Percentiles rank a stretch among this genome's conserved stretches.
Conservation (phyloP, 1,140 invertebrate genomes). For the Brachionus manjavacas region DNA sequence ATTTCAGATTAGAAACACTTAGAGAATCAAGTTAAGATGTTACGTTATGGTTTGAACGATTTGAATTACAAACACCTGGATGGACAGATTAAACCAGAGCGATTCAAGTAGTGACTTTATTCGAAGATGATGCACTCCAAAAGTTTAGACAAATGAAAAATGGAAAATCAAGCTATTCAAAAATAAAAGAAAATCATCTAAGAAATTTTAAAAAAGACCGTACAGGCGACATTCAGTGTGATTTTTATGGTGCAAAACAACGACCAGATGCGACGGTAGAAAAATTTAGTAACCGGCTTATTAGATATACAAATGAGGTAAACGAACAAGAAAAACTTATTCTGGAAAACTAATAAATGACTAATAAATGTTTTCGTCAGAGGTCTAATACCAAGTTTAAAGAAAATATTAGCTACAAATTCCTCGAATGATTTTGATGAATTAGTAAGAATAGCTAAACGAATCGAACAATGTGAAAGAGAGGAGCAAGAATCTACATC, state of each 20-base stretch:
- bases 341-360: background rate
- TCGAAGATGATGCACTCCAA: too few species aligned
- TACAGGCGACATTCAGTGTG: background rate
- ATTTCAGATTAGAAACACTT: background rate
- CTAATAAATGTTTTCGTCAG: background rate
- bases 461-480: background rate
- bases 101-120: background rate
- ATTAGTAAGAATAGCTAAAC: background rate
- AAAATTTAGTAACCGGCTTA: background rate
- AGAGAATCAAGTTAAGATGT: background rate
- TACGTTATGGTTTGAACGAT: background rate
- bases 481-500: background rate
- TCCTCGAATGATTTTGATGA: background rate
- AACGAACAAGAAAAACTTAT: background rate
- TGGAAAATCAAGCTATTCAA: background rate
- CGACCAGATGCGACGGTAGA: background rate
- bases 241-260: slow-evolving; percentile 17
- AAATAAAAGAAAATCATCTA: background rate
- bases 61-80: background rate
- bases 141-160: background rate
- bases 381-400: background rate
- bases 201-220: background rate
- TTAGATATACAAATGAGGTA: background rate
- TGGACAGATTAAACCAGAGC: background rate
- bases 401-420: background rate